Percentiles rank a stretch among this genome's conserved stretches.
These are phyloP conservation scores for Trichonephila clavipes DNA, from an alignment of 1,140 invertebrate species.

Conservation along the genomic window DNA sequence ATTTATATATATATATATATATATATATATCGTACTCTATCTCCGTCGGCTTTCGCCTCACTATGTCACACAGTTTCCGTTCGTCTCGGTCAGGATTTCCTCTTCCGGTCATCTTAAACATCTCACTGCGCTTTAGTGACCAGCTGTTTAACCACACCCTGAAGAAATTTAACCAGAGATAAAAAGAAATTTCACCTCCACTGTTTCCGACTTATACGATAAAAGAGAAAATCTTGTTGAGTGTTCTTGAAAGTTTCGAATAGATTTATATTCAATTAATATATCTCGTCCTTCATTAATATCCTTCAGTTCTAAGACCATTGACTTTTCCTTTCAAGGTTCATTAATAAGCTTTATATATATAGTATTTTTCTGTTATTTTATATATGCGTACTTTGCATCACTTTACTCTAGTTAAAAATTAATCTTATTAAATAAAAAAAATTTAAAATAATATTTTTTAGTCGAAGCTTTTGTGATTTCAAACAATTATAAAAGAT, in stretches of 20 bases:
- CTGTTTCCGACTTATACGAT: constrained; percentile 8
- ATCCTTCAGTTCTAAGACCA: too few species aligned
- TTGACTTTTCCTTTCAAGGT: too few species aligned
- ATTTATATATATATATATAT: neutral
- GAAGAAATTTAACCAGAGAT: constrained; percentile 1
- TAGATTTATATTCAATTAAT: too few species aligned
- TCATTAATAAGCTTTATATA: too few species aligned
- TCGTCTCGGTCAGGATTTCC: constrained; percentile 33
- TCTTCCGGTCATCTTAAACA: constrained; percentile 42
- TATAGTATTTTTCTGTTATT: too few species aligned
- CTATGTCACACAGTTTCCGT: constrained; percentile 29
- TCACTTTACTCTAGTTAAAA: too few species aligned
- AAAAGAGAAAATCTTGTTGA: neutral
- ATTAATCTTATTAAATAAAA: too few species aligned
- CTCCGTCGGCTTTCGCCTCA: constrained; percentile 28
- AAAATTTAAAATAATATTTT: too few species aligned
- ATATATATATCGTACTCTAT: constrained; percentile 7
- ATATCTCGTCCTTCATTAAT: too few species aligned
- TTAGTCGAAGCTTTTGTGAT: too few species aligned
- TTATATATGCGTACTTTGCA: too few species aligned
- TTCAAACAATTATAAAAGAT: too few species aligned
- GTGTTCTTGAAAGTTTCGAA: neutral
- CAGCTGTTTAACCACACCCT: constrained; percentile 46
- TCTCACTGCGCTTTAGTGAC: neutral
- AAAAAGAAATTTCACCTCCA: constrained; percentile 27